A percentile compares a stretch with the other conserved stretches of the same genome.
phyloP scores from a whole-genome alignment of 2,888 invertebrate species.

The Dryobota labecula region DNA sequence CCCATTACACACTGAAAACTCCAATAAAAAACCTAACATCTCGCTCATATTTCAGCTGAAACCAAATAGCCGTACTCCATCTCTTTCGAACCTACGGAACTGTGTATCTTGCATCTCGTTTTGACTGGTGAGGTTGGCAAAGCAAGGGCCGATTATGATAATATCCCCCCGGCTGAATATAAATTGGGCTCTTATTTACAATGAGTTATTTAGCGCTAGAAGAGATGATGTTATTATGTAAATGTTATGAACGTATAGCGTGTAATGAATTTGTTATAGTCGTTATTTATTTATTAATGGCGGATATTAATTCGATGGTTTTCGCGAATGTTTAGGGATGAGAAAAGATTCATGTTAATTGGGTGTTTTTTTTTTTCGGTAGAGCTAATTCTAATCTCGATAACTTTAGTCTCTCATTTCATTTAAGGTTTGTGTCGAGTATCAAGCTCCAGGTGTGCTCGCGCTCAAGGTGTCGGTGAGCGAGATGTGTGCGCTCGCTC shows the following conservation, averaged over 20 bases:
- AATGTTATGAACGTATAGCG: conserved; percentile 79
- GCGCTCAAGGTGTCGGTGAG: too few species aligned
- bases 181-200: conserved; percentile 88
- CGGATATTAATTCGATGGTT: conserved; percentile 27
- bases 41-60: conserved; percentile 75
- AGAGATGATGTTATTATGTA: conserved; percentile 80
- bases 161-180: conserved; percentile 83
- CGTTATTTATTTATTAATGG: conserved; percentile 55
- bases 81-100: conserved; percentile 60
- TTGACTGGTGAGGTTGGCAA: conserved; percentile 60
- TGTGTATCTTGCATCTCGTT: conserved; percentile 65
- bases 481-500: too few species aligned
- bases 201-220: conserved; percentile 84
- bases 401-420: not conserved
- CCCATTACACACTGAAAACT: conserved; percentile 77
- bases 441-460: too few species aligned
- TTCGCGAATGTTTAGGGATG: conserved; percentile 2
- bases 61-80: conserved; percentile 67
- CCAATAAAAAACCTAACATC: conserved; percentile 81
- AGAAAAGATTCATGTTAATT: conserved; percentile 3
- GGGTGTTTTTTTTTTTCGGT: not conserved
- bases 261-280: conserved; percentile 70
- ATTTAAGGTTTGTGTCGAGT: not conserved
- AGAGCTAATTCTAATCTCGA: not conserved
- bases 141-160: conserved; percentile 82